Percentiles rank a stretch among this genome's conserved stretches.
These are phyloP conservation scores for Sprattus sprattus DNA, from an alignment of 2,113 vertebrate genomes.

Conservation along the genomic window DNA sequence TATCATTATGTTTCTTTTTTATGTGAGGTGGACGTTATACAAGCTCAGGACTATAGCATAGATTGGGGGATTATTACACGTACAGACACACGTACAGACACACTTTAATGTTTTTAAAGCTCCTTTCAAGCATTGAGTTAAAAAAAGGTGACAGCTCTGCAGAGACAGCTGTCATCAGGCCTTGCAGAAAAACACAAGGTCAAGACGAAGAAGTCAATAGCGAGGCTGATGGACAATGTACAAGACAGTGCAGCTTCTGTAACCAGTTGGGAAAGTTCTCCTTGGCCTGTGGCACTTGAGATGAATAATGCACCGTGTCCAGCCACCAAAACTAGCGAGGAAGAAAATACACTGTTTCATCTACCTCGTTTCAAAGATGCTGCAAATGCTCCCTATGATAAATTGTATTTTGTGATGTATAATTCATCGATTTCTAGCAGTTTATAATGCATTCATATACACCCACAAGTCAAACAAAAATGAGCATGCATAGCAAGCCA, in stretches of 20 bases:
- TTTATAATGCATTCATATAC: slow-evolving; percentile 2
- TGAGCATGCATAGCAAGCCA: not conserved
- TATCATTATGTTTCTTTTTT: not conserved
- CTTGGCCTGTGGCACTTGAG: not conserved
- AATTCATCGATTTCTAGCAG: not conserved
- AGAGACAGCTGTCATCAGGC: not conserved
- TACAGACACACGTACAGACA: not conserved
- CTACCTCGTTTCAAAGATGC: not conserved
- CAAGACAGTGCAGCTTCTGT: not conserved
- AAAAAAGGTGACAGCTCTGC: not conserved
- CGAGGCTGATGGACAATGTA: not conserved
- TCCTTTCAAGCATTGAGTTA: not conserved
- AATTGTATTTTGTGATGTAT: not conserved
- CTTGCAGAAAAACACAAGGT: not conserved
- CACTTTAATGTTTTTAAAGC: not conserved
- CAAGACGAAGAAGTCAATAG: not conserved
- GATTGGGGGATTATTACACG: not conserved
- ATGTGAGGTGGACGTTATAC: not conserved
- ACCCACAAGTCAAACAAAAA: not conserved
- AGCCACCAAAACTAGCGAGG: not conserved
- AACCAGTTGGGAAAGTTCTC: not conserved
- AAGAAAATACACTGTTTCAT: not conserved
- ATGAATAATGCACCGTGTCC: not conserved
- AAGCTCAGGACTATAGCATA: not conserved
- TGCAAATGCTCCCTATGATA: not conserved